Base-by-base conservation (phyloP, 2,888 invertebrate species). In the Reticulitermes lucifugus region DNA sequence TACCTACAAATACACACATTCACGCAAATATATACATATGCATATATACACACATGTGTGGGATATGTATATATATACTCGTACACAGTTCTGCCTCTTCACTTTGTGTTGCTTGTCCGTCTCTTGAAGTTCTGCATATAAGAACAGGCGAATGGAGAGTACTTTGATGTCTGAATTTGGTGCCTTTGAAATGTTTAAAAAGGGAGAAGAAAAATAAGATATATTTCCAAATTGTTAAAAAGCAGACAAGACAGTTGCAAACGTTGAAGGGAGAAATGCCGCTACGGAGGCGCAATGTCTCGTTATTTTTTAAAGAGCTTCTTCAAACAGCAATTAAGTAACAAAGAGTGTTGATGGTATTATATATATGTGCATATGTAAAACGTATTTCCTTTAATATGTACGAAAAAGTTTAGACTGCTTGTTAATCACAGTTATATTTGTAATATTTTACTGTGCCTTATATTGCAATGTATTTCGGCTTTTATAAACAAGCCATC, bases 101-200 rank as follows among this genome's bases (percentile, higher is more conserved):
- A 65, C 25, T 25, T n/a, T 25, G 65, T 6, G 10, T 65, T 65
- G 21, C 65, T 25, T 65, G 65, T 60, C 60, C 60, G 18, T 60
- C 60, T 60, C 3, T 60, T 60, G 18, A 60, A 12, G 60, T 65
- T 65, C 6, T 65, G 4, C 65, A n/a, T 65, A 12, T 65, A 65
- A 65, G 65, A 65, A 46, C 77, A 46, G 41, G n/a, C 21, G 41
- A 41, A 73, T 73, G 35, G 1, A 73, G 41, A 29, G 6, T 0
- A 10, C 77, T 77, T 77, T 77, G 77, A 77, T 77, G 77, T 77
- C 7, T 77, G 77, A 12, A 46, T 46, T 46, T 46, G 51, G 6
- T 46, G 51, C 77, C 77, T 77, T 77, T 77, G 51, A 77, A 25
- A 77, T 43, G 41, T 41, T 77, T 9, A 77, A 51, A 77, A 77